Conservation (phyloP, 2,888 invertebrate genomes). For the Heliconius hortense region DNA sequence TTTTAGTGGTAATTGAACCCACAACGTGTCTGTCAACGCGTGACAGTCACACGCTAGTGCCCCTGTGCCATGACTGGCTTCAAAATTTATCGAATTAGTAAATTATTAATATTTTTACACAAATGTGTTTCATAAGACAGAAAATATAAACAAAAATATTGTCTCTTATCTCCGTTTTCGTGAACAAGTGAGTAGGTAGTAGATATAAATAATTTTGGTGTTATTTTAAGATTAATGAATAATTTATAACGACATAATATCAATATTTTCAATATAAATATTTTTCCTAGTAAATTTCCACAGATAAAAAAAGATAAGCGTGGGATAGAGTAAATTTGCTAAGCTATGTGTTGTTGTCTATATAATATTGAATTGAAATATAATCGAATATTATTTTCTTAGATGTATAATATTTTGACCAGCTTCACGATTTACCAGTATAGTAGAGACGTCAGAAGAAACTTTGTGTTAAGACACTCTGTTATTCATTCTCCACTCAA, state of each 20-base stretch:
- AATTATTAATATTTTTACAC: background rate
- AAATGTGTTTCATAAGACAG: background rate
- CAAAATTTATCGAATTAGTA: no score
- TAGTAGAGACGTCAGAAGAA: background rate
- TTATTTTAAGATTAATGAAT: background rate
- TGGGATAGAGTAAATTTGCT: background rate
- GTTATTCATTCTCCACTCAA: no score
- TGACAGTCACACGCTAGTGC: background rate
- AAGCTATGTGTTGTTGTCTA: background rate
- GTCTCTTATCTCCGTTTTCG: background rate
- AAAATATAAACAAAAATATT: background rate
- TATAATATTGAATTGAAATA: background rate
- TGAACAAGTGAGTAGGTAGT: background rate
- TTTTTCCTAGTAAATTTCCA: background rate
- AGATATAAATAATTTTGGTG: background rate
- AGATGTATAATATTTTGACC: background rate
- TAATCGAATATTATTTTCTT: background rate
- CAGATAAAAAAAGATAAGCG: background rate
- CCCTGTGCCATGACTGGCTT: no score
- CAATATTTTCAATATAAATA: background rate
- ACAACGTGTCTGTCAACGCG: no score
- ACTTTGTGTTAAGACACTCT: no score
- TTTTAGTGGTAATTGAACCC: no score
- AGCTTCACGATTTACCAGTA: background rate
- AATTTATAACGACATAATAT: background rate